Evolutionary conservation across 2,888 invertebrate species (phyloP), one percentile per base, ranked within the genome.

Genomic region (Altica lythri): DNA sequence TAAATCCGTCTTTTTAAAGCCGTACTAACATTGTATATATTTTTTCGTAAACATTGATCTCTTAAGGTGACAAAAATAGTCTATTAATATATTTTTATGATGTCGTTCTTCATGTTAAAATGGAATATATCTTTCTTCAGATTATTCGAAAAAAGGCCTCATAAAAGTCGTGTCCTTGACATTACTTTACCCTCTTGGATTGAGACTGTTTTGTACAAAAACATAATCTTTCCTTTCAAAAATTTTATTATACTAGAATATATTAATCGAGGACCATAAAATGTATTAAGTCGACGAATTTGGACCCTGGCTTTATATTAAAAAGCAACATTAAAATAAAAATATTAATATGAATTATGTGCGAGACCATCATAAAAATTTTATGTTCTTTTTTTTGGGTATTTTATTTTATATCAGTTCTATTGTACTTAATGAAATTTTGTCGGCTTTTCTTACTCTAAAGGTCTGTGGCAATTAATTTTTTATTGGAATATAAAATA

Each of bases 311-410:
- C 59, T 60, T 58, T 53, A 58, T 60, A 54, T 50, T 53, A 69
- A 68, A 66, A 68, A 62, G 9, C 55, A 66, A 60, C 68, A 69
- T 70, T 69, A 70, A 71, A 69, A 63, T 27, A 55, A 59, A 64
- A 65, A 66, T 68, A 69, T 69, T 69, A 70, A 69, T 70, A 68
- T 69, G 70, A 71, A 69, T 66, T 69, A 70, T 68, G 70, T 40
- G 19, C 40, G 62, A 61, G 32, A 14, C 40, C 30, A 55, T 60
- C 66, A 65, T 69, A 68, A 69, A 70, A 68, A 55, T 68, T 71
- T 71, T 70, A 71, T 68, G 70, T 65, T 62, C 65, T 59, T 65
- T 61, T 59, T 64, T 64, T 65, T 40, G n/a, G 10, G 13, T 9
- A 38, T n/a, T 38, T 40, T 25, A 22, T 68, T 72, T 72, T 68